Evolutionary conservation across 92 coral and sea anemone genomes (phyloP).

Genomic region (Parazoanthus atlanticus): DNA sequence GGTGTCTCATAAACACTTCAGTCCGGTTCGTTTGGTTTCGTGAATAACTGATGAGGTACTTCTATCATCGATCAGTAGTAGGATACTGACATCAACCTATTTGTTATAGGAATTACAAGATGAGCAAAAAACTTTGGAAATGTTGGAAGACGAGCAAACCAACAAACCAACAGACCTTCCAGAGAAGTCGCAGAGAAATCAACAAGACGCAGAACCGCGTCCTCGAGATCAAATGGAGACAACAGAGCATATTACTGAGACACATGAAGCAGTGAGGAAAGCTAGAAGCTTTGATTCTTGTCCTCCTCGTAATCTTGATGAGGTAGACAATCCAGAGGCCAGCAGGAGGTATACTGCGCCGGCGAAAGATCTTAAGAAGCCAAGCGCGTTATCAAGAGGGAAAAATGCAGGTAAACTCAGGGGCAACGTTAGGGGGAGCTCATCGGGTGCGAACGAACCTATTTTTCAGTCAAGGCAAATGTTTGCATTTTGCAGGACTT

Average conservation of each 20-base stretch:
- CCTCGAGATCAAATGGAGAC: background rate
- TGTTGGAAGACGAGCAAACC: slow-evolving; percentile 10
- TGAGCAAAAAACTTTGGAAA: slow-evolving; percentile 12
- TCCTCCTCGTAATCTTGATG: background rate
- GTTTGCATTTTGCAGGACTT: background rate
- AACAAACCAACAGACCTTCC: background rate
- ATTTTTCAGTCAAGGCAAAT: too few species aligned
- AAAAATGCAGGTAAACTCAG: slow-evolving; percentile 13
- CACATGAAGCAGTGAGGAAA: slow-evolving; percentile 1
- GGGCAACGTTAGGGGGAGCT: background rate
- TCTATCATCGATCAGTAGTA: too few species aligned
- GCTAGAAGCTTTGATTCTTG: slow-evolving; percentile 31
- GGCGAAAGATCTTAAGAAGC: slow-evolving; percentile 25
- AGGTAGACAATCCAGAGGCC: background rate
- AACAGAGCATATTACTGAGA: background rate
- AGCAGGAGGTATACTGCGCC: background rate
- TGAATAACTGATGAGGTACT: too few species aligned
- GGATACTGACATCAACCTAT: background rate
- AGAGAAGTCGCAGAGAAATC: background rate
- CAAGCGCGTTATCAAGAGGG: background rate
- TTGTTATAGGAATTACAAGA: slow-evolving; percentile 21
- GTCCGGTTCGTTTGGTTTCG: too few species aligned
- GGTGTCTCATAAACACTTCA: too few species aligned
- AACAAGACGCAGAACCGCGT: background rate
- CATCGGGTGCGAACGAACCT: too few species aligned